phyloP scores from a whole-genome alignment of 2,113 vertebrate genomes.

The Recurvirostra avosetta region DNA sequence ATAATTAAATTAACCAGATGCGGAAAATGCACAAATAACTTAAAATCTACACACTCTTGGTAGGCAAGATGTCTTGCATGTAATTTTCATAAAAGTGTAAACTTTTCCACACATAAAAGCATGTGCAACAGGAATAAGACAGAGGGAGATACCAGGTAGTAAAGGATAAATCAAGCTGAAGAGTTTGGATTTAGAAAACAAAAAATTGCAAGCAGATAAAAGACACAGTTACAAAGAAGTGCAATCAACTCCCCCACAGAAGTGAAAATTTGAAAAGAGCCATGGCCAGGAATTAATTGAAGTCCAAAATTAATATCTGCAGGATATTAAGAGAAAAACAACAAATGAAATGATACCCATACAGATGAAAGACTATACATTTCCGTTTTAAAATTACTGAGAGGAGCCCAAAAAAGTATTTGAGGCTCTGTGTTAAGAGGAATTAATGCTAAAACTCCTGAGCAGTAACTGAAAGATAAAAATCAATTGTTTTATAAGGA shows the following conservation, averaged over 20 bases:
- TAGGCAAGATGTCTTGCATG: not conserved
- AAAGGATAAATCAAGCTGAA: not conserved
- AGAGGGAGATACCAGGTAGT: not conserved
- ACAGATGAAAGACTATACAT: not conserved
- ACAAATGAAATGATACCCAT: not conserved
- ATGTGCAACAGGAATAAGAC: not conserved
- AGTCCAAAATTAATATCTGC: not conserved
- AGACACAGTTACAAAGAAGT: not conserved
- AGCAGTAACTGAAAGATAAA: not conserved
- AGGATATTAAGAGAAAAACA: not conserved
- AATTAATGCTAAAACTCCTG: not conserved
- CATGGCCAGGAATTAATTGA: not conserved
- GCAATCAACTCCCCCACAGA: fast-evolving
- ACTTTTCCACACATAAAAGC: not conserved
- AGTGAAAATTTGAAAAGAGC: not conserved
- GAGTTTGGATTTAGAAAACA: not conserved
- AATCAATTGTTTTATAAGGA: not conserved
- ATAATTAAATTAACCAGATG: not conserved
- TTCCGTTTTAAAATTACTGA: not conserved
- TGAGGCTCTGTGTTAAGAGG: not conserved
- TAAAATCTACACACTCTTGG: not conserved
- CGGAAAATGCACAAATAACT: not conserved
- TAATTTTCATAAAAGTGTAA: not conserved
- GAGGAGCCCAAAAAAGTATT: not conserved
- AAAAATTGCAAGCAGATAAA: not conserved